These are phyloP conservation scores for Bhutanitis thaidina DNA, from an alignment of 2,888 invertebrate species.

Conservation along the genomic window DNA sequence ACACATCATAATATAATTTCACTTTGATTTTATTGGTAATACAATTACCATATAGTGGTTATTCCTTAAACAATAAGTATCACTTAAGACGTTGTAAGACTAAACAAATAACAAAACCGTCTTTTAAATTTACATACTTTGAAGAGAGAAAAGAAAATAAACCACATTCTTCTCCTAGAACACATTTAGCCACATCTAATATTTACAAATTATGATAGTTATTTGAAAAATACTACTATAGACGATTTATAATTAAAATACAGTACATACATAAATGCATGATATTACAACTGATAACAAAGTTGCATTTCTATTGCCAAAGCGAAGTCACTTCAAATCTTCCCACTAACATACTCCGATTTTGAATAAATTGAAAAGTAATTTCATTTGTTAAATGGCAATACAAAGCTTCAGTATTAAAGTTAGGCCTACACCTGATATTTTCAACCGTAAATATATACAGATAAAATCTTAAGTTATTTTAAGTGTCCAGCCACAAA, in stretches of 20 bases:
- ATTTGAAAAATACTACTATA: background rate
- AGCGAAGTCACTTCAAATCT: background rate
- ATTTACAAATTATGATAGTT: constrained; percentile 25
- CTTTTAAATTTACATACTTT: constrained; percentile 29
- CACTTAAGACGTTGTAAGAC: constrained; percentile 30
- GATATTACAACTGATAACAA: background rate
- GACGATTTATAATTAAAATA: background rate
- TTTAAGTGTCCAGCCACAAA: too few species aligned
- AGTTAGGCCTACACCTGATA: too few species aligned
- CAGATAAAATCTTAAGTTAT: too few species aligned
- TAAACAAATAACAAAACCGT: constrained; percentile 37
- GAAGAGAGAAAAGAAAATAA: constrained; percentile 11
- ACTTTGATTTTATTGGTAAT: constrained; percentile 46
- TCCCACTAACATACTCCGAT: too few species aligned
- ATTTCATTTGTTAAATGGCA: too few species aligned
- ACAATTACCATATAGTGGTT: constrained; percentile 43
- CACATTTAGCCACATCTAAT: constrained; percentile 16
- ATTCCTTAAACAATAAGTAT: constrained; percentile 38
- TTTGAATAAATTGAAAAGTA: too few species aligned
- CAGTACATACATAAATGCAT: background rate
- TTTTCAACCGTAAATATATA: too few species aligned
- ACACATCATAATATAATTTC: constrained; percentile 7
- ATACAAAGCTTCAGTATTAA: too few species aligned
- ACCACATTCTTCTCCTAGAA: constrained; percentile 4
- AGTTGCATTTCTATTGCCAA: background rate